Evolutionary conservation across 2,797 vertebrate genomes (phyloP).

Genomic region (Scarus forsteni): DNA sequence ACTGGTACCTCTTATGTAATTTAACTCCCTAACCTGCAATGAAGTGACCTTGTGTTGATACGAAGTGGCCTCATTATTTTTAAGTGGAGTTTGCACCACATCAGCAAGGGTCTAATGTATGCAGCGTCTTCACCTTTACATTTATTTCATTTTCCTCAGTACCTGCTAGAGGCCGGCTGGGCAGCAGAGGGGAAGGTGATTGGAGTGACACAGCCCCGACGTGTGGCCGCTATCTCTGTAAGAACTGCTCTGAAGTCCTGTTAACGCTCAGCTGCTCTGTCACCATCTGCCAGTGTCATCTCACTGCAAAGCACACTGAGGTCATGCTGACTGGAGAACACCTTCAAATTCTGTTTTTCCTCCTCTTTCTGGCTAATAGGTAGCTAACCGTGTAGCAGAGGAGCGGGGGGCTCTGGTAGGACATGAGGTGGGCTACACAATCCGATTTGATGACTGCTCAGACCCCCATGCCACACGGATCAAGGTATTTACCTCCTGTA

Average conservation of each 20-base stretch:
- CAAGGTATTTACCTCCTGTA: constrained; percentile 85
- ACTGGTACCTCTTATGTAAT: constrained; percentile 23
- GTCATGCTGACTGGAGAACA: constrained; percentile 19
- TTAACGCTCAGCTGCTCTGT: not conserved
- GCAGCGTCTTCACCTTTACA: constrained; percentile 40
- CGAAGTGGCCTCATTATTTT: constrained; percentile 40
- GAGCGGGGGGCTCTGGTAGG: constrained; percentile 94
- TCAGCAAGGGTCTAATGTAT: constrained; percentile 57
- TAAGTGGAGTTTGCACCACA: constrained; percentile 40
- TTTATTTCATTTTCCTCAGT: constrained; percentile 80
- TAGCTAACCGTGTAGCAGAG: constrained; percentile 94
- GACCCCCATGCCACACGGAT: constrained; percentile 94
- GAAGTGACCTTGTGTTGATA: constrained; percentile 61
- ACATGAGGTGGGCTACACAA: constrained; percentile 97
- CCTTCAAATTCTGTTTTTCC: not conserved
- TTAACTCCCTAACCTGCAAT: constrained; percentile 29
- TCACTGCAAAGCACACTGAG: constrained; percentile 15
- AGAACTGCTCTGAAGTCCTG: constrained; percentile 69
- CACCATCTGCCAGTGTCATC: constrained; percentile 27
- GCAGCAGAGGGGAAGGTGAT: constrained; percentile 95
- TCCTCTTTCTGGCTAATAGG: constrained; percentile 76
- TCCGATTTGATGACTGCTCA: constrained; percentile 97
- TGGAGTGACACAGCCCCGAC: constrained; percentile 96
- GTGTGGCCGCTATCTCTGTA: constrained; percentile 96
- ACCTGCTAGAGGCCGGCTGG: constrained; percentile 98